A percentile compares a stretch with the other conserved stretches of the same genome.
Conservation (phyloP, 2,113 vertebrate species). For the Fulmarus glacialis region DNA sequence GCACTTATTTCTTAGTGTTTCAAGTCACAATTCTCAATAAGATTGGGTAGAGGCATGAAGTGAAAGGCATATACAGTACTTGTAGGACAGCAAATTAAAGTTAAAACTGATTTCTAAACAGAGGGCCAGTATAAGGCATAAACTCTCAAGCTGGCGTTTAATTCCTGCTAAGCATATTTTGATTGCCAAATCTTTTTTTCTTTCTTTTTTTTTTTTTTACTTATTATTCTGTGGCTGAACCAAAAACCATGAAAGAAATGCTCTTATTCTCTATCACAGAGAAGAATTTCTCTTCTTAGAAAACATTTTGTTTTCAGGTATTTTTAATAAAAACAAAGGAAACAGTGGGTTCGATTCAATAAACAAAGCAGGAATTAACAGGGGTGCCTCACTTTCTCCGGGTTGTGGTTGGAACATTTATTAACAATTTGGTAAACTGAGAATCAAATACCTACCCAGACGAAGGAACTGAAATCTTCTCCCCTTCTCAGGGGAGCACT, state of each 20-base stretch:
- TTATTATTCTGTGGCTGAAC: not conserved
- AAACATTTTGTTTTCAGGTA: not conserved
- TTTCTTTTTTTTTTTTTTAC: not conserved
- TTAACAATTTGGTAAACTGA: not conserved
- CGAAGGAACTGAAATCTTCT: not conserved
- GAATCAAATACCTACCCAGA: not conserved
- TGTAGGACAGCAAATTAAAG: not conserved
- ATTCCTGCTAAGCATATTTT: not conserved
- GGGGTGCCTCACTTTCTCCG: fast-evolving
- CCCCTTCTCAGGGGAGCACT: not conserved
- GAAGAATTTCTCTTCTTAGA: not conserved
- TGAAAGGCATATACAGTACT: not conserved
- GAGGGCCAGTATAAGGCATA: not conserved
- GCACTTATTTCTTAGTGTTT: not conserved
- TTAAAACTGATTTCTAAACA: not conserved
- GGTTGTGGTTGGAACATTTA: not conserved
- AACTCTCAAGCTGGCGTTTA: not conserved
- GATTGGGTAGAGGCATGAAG: not conserved
- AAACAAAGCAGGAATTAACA: not conserved
- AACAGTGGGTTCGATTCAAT: not conserved
- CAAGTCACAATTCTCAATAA: not conserved
- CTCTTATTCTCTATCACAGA: not conserved
- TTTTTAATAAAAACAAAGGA: not conserved
- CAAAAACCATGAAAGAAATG: not conserved
- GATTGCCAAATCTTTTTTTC: not conserved